Base-by-base conservation (phyloP, 1,140 invertebrate genomes). In the Drosophila nigromelanica region DNA sequence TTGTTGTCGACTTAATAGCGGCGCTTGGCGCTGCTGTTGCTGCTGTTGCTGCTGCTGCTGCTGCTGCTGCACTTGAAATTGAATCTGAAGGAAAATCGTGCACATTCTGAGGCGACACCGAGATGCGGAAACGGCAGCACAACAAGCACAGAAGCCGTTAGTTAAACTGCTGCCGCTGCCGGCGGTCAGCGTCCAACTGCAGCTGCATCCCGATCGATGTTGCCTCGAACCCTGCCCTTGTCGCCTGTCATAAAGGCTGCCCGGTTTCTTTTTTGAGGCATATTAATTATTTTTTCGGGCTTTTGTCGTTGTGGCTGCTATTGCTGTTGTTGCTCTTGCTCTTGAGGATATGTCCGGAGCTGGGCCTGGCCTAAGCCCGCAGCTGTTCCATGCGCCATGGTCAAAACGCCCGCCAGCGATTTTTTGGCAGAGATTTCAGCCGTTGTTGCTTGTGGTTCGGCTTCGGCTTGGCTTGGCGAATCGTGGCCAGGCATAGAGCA, bases 111-210 rank as follows among this genome's bases (percentile, higher is more conserved):
- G 83, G 82, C 82, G 82, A 86, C 82, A 86, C 82, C 75, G 82
- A 87, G 82, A 87, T 86, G 82, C 82, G 82, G 82, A 86, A 86
- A 86, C 82, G 82, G 82, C 82, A 87, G 82, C 82, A 81, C 82
- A 86, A 86, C 82, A 87, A 86, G 83, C 82, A 86, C 82, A 86
- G 82, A 86, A 86, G 82, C 82, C 82, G 82, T 86, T 86, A 86
- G 82, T 86, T 86, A 86, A 86, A 87, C 82, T 82, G 82, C 74
- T 73, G 75, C 61, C 55, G 66, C 62, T 61, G 80, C 75, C 8
- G 33, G 67, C 68, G 47, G 70, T 66, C 73, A 77, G 67, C 78
- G 73, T 78, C 74, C 78, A 80, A 78, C 54, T 80, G 80, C 80
- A 85, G 81, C 70, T 67, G 70, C 70, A 73, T 61, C 48, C 62